phyloP scores from a whole-genome alignment of 2,113 vertebrate species.

The Chascanopsetta lugubris region DNA sequence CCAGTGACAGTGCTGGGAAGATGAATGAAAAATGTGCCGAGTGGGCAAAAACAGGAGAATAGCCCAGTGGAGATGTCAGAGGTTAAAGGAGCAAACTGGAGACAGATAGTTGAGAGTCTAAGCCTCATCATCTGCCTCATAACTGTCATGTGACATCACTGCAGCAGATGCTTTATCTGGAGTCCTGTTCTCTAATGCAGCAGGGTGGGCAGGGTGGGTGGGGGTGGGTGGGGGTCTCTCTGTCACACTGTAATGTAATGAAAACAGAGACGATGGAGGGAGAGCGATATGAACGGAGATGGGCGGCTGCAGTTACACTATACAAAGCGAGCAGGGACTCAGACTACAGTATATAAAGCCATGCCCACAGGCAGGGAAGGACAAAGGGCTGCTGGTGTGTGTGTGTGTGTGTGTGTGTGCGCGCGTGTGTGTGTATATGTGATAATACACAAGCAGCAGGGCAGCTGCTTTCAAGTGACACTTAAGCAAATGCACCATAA shows the following conservation, averaged over 20 bases:
- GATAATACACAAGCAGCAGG: background rate
- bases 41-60: background rate
- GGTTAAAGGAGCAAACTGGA: constrained; percentile 40
- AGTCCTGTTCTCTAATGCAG: constrained; percentile 39
- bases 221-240: constrained; percentile 34
- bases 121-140: constrained; percentile 64
- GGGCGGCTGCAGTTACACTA: background rate
- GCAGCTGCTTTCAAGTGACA: constrained; percentile 4
- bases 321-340: background rate
- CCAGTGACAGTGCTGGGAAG: background rate
- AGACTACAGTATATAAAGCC: background rate
- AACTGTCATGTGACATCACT: constrained; percentile 68
- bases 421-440: background rate
- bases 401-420: background rate
- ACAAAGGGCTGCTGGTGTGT: background rate
- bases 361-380: background rate
- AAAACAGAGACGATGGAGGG: constrained; percentile 19
- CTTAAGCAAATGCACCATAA: constrained; percentile 8
- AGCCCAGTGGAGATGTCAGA: constrained; percentile 24
- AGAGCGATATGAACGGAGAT: background rate
- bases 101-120: constrained; percentile 47
- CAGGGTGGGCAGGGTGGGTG: too few species aligned
- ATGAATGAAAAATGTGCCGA: background rate
- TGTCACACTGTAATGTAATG: constrained; percentile 40
- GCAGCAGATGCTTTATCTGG: constrained; percentile 62